Evolutionary conservation across 2,797 vertebrate species (phyloP).

Genomic region (Anas bernieri): DNA sequence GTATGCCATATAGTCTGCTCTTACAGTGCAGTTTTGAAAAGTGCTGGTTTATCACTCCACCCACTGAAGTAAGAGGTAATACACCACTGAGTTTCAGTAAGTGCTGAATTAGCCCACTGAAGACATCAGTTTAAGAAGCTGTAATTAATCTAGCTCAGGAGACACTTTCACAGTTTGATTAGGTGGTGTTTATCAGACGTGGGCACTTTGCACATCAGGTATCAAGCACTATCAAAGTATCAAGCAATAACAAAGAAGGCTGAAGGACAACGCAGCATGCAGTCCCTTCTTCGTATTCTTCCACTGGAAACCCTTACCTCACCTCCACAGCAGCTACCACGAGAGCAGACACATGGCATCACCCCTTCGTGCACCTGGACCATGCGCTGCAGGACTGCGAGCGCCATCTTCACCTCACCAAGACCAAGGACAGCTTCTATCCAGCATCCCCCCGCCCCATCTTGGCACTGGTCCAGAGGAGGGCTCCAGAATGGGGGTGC

Average conservation of each 20-base stretch:
- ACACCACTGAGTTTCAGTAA: neutral
- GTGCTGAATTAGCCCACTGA: neutral
- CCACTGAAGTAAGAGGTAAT: neutral
- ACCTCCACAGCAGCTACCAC: neutral
- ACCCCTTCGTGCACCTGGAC: accelerated
- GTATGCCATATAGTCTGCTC: neutral
- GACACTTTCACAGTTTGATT: neutral
- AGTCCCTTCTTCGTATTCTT: neutral
- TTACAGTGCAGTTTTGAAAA: neutral
- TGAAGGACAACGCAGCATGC: neutral
- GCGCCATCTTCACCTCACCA: neutral
- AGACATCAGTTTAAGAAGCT: neutral
- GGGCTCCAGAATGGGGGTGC: neutral
- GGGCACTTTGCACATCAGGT: accelerated
- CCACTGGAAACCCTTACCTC: neutral
- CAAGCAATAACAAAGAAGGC: neutral
- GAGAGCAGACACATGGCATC: neutral
- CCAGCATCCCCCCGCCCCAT: accelerated
- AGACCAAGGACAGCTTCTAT: neutral
- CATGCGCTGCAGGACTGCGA: neutral
- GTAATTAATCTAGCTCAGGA: neutral
- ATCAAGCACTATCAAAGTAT: neutral
- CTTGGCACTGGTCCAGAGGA: neutral
- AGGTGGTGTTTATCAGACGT: neutral
- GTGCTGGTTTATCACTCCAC: neutral